Evolutionary conservation across 1,140 invertebrate genomes (phyloP), one percentile per base, ranked within the genome.

Genomic region (Tenebrio molitor): DNA sequence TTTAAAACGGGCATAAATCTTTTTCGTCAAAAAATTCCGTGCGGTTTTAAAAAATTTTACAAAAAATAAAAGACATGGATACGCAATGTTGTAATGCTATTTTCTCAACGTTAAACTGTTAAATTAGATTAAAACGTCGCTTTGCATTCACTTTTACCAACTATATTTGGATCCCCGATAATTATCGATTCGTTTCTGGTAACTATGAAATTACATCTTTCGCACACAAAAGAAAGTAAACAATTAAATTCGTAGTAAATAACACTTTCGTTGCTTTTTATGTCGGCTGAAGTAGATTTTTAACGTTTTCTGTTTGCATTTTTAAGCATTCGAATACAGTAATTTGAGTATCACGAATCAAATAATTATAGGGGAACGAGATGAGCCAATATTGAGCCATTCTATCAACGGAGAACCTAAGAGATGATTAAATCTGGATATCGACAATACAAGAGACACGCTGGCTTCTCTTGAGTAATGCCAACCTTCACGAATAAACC

Each of bases 131-230:
- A 53, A 15, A 5, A 1, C 15, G 3, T 4, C 3, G 4, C 4
- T 44, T 15, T 17, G 17, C 42, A 10, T 44, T 44, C 50, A 58
- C 50, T 29, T 58, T 33, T 33, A 58, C 17, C 10, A 19, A 14
- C 12, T 53, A 12, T 39, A n/a, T 58, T 58, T 58, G 50, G 50
- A 58, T 29, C 50, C 21, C 6, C 23, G 33, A 58, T 21, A 33
- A 58, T 58, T 58, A 39, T 39, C 36, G 33, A 44, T 58, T 58
- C 50, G 50, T 58, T 53, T 29, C 50, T 58, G 6, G 1, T 12
- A 29, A 58, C 50, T 58, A 58, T 58, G 23, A 58, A 58, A 58
- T 58, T 58, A 58, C 50, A 58, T 33, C 50, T 25, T 12, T 39
- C 23, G 21, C 16, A 53, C 46, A 53, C 46, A 23, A 23, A 25